Evolutionary conservation across 2,113 vertebrate species (phyloP).

Genomic region (Sturnira hondurensis): DNA sequence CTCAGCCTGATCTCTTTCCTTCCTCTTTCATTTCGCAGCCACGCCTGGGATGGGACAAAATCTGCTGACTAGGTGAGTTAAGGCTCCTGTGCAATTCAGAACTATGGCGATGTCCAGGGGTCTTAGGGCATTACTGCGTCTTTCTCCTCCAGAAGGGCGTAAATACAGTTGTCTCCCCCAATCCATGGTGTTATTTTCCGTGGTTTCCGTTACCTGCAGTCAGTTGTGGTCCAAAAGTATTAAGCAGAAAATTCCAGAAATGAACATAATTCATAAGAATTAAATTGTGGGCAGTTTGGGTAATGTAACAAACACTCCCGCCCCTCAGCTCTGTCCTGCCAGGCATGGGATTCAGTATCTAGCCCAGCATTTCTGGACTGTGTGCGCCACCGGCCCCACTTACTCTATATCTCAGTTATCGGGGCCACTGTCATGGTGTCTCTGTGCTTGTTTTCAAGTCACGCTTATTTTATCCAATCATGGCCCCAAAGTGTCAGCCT

Average conservation of each 20-base stretch:
- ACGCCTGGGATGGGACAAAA: not conserved
- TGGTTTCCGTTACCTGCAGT: not conserved
- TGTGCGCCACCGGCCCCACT: not conserved
- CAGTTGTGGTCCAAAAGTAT: not conserved
- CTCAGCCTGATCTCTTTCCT: not conserved
- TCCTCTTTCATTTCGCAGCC: not conserved
- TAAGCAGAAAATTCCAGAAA: not conserved
- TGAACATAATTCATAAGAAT: too few relatives aligned
- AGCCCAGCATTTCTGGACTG: not conserved
- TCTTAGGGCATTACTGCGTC: not conserved
- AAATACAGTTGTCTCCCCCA: not conserved
- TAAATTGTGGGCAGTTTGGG: not conserved
- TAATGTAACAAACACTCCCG: fast-evolving
- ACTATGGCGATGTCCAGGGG: not conserved
- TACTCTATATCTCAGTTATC: not conserved
- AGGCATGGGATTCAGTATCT: fast-evolving
- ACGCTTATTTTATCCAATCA: too few relatives aligned
- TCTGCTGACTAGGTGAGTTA: not conserved
- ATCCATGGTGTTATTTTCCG: not conserved
- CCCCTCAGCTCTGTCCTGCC: not conserved
- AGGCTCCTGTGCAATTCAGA: not conserved
- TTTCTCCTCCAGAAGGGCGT: not conserved
- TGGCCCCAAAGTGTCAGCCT: not conserved
- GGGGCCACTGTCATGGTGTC: not conserved
- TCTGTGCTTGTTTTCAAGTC: not conserved